phyloP scores from a whole-genome alignment of 2,797 vertebrate species.

The Hypotaenidia okinawae region DNA sequence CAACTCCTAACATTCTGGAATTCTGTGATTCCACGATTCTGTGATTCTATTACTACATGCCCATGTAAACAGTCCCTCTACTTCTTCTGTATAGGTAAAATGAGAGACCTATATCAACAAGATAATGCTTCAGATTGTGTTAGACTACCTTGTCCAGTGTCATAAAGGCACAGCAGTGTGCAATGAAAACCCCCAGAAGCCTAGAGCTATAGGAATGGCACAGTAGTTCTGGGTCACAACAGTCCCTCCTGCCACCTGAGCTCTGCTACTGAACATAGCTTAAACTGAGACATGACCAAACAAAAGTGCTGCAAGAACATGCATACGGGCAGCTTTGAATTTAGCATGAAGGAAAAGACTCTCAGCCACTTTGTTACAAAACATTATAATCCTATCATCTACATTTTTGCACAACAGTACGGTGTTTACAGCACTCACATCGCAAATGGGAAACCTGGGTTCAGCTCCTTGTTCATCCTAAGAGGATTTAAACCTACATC shows the following conservation, averaged over 20 bases:
- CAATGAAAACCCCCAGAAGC: neutral
- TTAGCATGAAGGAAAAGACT: neutral
- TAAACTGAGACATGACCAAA: neutral
- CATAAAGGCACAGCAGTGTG: neutral
- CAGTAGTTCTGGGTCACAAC: neutral
- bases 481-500: slow-evolving; percentile 12
- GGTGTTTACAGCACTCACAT: neutral
- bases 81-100: neutral
- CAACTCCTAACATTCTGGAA: too few species aligned
- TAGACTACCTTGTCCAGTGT: neutral
- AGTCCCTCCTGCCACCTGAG: neutral
- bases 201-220: neutral
- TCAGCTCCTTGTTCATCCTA: neutral
- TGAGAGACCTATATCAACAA: neutral
- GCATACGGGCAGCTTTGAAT: neutral
- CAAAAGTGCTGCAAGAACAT: neutral
- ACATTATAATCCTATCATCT: neutral
- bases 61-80: too few species aligned
- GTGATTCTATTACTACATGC: too few species aligned
- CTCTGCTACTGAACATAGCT: neutral
- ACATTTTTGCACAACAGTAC: neutral
- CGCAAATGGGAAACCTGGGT: neutral
- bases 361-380: neutral
- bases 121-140: neutral
- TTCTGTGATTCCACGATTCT: too few species aligned